These are phyloP conservation scores for Coreius guichenoti DNA, from an alignment of 2,797 vertebrate genomes.

Conservation along the genomic window DNA sequence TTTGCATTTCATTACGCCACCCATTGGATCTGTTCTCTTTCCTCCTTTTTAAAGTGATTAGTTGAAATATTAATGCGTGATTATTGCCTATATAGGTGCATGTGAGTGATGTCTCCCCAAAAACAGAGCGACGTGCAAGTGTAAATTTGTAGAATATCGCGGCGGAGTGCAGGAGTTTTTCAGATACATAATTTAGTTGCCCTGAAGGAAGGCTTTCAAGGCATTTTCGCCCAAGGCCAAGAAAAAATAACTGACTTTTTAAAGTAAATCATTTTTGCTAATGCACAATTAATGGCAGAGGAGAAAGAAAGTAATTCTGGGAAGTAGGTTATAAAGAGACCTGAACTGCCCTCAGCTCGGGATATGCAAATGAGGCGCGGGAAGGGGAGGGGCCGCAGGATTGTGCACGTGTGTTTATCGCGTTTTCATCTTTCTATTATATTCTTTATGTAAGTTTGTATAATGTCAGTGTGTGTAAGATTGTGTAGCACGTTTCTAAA, in stretches of 20 bases:
- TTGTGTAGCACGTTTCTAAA: slow-evolving; percentile 54
- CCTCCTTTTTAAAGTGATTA: slow-evolving; percentile 95
- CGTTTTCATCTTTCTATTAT: background rate
- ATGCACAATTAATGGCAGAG: slow-evolving; percentile 99
- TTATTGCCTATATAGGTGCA: slow-evolving; percentile 94
- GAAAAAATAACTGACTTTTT: slow-evolving; percentile 99
- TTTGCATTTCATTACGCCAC: slow-evolving; percentile 98
- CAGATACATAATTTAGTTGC: slow-evolving; percentile 99
- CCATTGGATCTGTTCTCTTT: slow-evolving; percentile 94
- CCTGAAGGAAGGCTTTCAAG: slow-evolving; percentile 99
- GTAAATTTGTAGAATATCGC: slow-evolving; percentile 95
- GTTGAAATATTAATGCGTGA: slow-evolving; percentile 99
- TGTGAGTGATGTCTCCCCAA: slow-evolving; percentile 99
- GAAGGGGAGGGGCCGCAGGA: slow-evolving; percentile 63
- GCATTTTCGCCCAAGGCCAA: slow-evolving; percentile 98
- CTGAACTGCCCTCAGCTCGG: slow-evolving; percentile 84
- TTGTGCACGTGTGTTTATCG: slow-evolving; percentile 72
- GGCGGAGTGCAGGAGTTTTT: slow-evolving; percentile 98
- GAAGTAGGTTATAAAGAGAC: slow-evolving; percentile 92
- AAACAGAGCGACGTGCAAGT: slow-evolving; percentile 96
- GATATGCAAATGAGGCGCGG: slow-evolving; percentile 84
- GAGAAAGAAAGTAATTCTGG: slow-evolving; percentile 84
- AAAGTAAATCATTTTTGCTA: slow-evolving; percentile 99
- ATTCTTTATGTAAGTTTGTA: slow-evolving; percentile 8
- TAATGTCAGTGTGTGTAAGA: background rate